Evolutionary conservation across 2,797 vertebrate genomes (phyloP).

Genomic region (Megalops cyprinoides): DNA sequence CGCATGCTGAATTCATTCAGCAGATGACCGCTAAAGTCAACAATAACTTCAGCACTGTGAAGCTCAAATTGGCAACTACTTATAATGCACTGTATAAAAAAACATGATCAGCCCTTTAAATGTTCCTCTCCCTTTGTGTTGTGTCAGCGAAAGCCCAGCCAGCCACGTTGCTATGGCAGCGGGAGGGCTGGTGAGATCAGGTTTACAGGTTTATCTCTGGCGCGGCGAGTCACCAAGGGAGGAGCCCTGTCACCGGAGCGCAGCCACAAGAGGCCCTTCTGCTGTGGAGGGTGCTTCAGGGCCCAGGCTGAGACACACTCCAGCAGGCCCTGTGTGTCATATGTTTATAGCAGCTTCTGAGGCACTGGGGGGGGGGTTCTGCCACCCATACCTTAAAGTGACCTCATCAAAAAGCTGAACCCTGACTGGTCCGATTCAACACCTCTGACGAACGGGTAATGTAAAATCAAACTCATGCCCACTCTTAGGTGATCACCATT

Average conservation of each 20-base stretch:
- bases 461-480: background rate
- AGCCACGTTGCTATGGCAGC: constrained; percentile 42
- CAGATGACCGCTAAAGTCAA: too few relatives aligned
- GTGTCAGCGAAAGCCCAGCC: constrained; percentile 13
- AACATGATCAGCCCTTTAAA: background rate
- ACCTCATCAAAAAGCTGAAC: background rate
- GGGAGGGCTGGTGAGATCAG: constrained; percentile 12
- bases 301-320: background rate
- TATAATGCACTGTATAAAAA: background rate
- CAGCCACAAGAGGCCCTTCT: background rate
- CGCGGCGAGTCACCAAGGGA: background rate
- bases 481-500: background rate
- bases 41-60: background rate
- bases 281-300: background rate
- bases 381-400: background rate
- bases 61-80: background rate
- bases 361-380: background rate
- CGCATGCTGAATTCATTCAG: background rate
- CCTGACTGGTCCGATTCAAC: background rate
- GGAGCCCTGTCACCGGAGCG: background rate
- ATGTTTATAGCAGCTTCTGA: background rate
- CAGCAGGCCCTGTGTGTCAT: background rate
- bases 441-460: background rate
- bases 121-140: background rate
- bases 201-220: constrained; percentile 27